A percentile compares a stretch with the other conserved stretches of the same genome.
phyloP scores from a whole-genome alignment of 2,113 vertebrate genomes.

The Ammodytes marinus region DNA sequence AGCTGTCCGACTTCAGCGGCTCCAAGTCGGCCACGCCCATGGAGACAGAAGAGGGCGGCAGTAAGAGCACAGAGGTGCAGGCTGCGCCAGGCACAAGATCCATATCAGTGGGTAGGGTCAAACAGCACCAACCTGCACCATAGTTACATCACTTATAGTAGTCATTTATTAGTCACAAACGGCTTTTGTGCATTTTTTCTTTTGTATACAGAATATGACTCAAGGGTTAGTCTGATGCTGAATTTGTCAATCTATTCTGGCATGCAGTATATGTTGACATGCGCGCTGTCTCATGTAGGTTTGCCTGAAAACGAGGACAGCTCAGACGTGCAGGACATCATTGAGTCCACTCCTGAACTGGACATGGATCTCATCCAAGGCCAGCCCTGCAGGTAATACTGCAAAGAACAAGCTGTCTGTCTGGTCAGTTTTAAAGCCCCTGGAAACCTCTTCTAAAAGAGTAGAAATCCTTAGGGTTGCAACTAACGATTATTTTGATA shows the following conservation, averaged over 20 bases:
- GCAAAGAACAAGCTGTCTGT: not conserved
- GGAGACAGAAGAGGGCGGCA: slow-evolving; percentile 82
- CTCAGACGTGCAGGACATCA: slow-evolving; percentile 97
- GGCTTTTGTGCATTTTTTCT: not conserved
- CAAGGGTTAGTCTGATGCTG: not conserved
- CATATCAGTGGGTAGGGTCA: slow-evolving; percentile 88
- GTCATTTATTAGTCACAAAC: not conserved
- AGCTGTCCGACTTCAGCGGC: slow-evolving; percentile 91
- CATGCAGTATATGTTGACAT: not conserved
- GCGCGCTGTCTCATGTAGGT: slow-evolving; percentile 78
- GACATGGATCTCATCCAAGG: slow-evolving; percentile 95
- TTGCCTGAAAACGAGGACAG: slow-evolving; percentile 93
- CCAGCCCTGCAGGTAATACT: slow-evolving; percentile 90
- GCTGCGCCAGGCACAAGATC: slow-evolving; percentile 90
- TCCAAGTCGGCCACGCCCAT: slow-evolving; percentile 89
- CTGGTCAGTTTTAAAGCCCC: not conserved
- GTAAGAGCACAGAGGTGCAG: slow-evolving; percentile 92
- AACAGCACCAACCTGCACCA: not conserved
- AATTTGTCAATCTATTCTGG: not conserved
- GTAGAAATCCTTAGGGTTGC: too few species aligned
- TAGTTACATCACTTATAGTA: not conserved
- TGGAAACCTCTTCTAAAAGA: too few species aligned
- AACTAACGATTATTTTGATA: too few species aligned
- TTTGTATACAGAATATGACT: not conserved
- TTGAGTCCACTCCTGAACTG: slow-evolving; percentile 97